phyloP scores from a whole-genome alignment of 2,113 vertebrate genomes.

The Oryctolagus cuniculus region mOryCun1.1 NC_091432.1:22925001-22925500 shows the following conservation, averaged over 20 bases:
- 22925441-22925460: slow-evolving; percentile 22
- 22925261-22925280: neutral
- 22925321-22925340: neutral
- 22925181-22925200: slow-evolving; percentile 20
- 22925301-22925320: neutral
- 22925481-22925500: neutral
- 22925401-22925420: neutral
- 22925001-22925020: too few relatives aligned
- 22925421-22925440: neutral
- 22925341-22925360: neutral
- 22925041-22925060: too few relatives aligned
- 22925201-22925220: slow-evolving; percentile 22
- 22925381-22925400: slow-evolving; percentile 50
- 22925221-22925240: slow-evolving; percentile 23
- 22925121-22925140: neutral
- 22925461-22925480: neutral
- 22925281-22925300: neutral
- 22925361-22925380: neutral
- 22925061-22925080: too few relatives aligned
- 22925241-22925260: slow-evolving; percentile 12
- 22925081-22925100: too few relatives aligned
- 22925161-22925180: slow-evolving; percentile 25
- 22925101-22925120: too few relatives aligned
- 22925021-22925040: too few relatives aligned
- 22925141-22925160: slow-evolving; percentile 32